Evolutionary conservation across 2,113 vertebrate species (phyloP), one percentile per base, ranked within the genome.

Genomic region (Gnathonemus longibarbis): DNA sequence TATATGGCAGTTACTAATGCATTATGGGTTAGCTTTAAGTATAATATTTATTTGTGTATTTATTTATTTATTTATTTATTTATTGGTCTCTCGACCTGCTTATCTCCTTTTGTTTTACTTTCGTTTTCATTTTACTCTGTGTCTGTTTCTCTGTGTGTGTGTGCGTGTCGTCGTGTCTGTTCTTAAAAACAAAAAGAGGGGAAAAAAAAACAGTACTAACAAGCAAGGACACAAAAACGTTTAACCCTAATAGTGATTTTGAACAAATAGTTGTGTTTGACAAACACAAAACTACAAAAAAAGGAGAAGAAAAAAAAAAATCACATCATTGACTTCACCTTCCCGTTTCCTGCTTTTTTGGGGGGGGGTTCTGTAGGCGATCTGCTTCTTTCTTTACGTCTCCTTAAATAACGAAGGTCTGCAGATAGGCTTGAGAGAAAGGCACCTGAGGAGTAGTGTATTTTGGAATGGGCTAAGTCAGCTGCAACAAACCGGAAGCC

Each of bases 161-260:
- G 27, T 77, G 91, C 94, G 92, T 93, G 62, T 90, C 87, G 93
- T 94, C 93, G 94, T 92, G 93, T 95, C 92, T 94, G 92, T 94
- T 92, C 92, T 93, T 89, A 90, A 92, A 91, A 91, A 89, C 91
- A 90, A 80, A 80, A 93, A 92, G 91, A 91, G 87, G 91, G 90
- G 0, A 0, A 93, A 92, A 93, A 93, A 92, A 94, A 94, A 94
- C 88, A 93, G 56, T 93, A 93, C 91, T 90, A 92, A 90, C 92
- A 94, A 94, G 92, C 88, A 92, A 92, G 90, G 90, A 93, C 91
- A 91, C 88, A 56, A 91, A 88, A 94, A 93, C 90, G 93, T 93
- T 94, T 92, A 92, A 93, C 93, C 88, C 58, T 92, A 91, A 92
- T 91, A 92, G 89, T 92, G 85, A 94, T 87, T 91, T 19, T 35